These are phyloP conservation scores for Cyclargus thomasi DNA, from an alignment of 1,140 invertebrate genomes.

Conservation along the genomic window DNA sequence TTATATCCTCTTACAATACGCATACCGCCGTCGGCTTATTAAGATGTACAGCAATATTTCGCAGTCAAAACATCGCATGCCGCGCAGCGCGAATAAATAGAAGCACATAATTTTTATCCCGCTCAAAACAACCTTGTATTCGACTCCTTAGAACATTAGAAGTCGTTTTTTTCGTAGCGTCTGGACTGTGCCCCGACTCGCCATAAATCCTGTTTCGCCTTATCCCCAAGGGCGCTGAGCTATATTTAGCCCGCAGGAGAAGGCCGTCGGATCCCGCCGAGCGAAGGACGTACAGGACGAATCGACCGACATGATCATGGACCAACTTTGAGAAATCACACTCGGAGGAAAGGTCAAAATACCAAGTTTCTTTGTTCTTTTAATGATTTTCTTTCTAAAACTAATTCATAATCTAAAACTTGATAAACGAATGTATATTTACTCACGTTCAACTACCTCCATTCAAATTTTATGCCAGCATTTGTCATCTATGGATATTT, in stretches of 20 bases:
- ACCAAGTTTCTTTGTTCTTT: no score
- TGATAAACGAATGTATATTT: no score
- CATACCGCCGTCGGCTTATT: neutral
- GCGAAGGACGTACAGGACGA: slow-evolving; percentile 36
- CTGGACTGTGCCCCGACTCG: slow-evolving; percentile 31
- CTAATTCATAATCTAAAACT: no score
- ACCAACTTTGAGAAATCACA: neutral
- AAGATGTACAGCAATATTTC: slow-evolving; percentile 1
- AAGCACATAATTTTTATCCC: slow-evolving; percentile 5
- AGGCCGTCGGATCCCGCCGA: slow-evolving; percentile 48
- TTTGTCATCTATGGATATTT: neutral
- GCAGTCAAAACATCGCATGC: neutral
- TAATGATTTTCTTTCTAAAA: no score
- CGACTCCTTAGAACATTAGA: slow-evolving; percentile 23
- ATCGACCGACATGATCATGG: slow-evolving; percentile 13
- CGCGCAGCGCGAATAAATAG: neutral
- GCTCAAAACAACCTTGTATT: slow-evolving; percentile 13
- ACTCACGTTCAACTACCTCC: no score
- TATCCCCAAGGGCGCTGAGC: slow-evolving; percentile 54
- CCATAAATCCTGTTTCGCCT: slow-evolving; percentile 68
- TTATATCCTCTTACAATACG: neutral
- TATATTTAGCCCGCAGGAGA: slow-evolving; percentile 62
- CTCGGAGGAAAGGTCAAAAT: no score
- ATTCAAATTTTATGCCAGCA: neutral
- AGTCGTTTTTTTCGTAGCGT: slow-evolving; percentile 18